Evolutionary conservation across 2,797 vertebrate species (phyloP).

Genomic region (Sandelia bainsii): DNA sequence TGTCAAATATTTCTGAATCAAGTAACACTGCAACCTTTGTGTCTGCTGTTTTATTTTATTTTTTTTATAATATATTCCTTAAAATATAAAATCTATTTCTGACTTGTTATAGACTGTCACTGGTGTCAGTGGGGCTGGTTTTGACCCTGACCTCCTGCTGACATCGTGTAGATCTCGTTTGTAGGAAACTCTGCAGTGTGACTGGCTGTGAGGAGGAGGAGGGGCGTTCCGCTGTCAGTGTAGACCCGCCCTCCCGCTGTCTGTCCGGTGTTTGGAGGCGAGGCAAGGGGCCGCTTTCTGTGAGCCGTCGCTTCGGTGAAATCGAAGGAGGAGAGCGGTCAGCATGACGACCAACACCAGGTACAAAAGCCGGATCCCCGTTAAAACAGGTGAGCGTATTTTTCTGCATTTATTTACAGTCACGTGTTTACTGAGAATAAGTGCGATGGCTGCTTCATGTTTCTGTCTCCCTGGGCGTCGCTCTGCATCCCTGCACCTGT

Average conservation of each 20-base stretch:
- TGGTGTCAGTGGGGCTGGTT: not conserved
- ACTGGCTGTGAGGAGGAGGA: conserved; percentile 61
- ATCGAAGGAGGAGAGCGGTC: conserved; percentile 61
- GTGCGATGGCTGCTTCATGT: conserved; percentile 53
- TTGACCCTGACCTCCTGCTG: conserved; percentile 2
- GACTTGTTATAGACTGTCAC: not conserved
- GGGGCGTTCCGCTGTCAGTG: conserved; percentile 52
- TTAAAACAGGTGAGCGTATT: conserved; percentile 90
- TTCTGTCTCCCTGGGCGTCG: conserved; percentile 72
- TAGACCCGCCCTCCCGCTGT: conserved; percentile 59
- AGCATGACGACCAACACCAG: conserved; percentile 92
- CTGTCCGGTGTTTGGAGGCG: conserved; percentile 53
- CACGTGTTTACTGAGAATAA: not conserved
- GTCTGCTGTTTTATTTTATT: too few relatives aligned
- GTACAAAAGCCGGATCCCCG: conserved; percentile 93
- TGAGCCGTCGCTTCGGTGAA: conserved; percentile 54
- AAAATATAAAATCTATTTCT: not conserved
- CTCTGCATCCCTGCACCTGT: conserved; percentile 83
- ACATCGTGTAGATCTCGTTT: conserved; percentile 15
- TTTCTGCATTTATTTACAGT: not conserved
- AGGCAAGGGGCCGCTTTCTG: conserved; percentile 60
- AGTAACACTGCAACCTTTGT: too few relatives aligned
- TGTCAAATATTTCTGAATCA: too few relatives aligned
- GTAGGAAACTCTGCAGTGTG: conserved; percentile 7
- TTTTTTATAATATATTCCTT: too few relatives aligned